phyloP scores from a whole-genome alignment of 2,113 vertebrate genomes.

The Charadrius vociferus region DNA sequence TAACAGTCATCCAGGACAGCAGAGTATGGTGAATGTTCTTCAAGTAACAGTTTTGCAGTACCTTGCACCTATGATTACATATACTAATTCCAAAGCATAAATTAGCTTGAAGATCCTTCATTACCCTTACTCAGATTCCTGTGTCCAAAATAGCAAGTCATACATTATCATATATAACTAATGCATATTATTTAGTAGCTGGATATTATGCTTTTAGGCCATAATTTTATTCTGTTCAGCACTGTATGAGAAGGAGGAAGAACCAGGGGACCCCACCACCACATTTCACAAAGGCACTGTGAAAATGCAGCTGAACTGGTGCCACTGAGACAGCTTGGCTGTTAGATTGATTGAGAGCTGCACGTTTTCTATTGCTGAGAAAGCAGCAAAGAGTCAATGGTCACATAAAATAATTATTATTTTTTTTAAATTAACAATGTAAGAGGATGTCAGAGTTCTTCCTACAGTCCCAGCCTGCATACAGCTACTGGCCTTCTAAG shows the following conservation, averaged over 20 bases:
- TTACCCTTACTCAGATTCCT: not conserved
- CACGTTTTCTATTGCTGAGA: not conserved
- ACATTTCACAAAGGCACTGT: not conserved
- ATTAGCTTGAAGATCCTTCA: not conserved
- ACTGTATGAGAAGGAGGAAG: not conserved
- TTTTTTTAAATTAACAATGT: not conserved
- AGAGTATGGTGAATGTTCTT: not conserved
- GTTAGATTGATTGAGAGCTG: not conserved
- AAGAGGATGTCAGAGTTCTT: not conserved
- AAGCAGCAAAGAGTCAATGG: not conserved
- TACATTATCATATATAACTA: too few relatives aligned
- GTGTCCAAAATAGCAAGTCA: too few relatives aligned
- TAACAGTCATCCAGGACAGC: not conserved
- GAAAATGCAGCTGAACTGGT: not conserved
- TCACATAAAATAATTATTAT: not conserved
- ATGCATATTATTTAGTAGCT: too few relatives aligned
- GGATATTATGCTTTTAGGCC: too few relatives aligned
- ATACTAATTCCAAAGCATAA: not conserved
- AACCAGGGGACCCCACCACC: not conserved
- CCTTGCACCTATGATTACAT: not conserved
- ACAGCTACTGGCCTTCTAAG: not conserved
- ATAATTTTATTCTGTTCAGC: not conserved
- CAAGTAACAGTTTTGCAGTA: not conserved
- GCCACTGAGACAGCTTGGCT: not conserved
- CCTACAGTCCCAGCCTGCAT: accelerated